Evolutionary conservation across 2,888 invertebrate genomes (phyloP), one percentile per base, ranked within the genome.

Genomic region (Papilio gigon): DNA sequence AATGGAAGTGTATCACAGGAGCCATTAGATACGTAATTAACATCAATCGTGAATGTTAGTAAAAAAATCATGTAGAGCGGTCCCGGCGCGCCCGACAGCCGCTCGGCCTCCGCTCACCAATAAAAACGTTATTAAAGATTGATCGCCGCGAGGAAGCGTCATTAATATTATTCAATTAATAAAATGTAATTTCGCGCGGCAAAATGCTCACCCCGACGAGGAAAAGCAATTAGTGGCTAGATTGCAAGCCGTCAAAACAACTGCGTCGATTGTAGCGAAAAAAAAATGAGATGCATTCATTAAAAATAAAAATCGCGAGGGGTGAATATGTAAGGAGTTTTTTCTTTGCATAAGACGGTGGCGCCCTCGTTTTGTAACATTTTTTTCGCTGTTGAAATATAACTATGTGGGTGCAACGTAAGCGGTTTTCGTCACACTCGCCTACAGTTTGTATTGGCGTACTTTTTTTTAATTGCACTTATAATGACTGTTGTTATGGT

Each of bases 151-250:
- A 86, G 85, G 84, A 88, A 88, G 90, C 88, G 88, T 91, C 92
- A 91, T 92, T 92, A 91, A 91, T 91, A 91, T 90, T 91, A 92
- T 92, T 92, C 90, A 92, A 92, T 92, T 92, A 92, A 92, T 92
- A 90, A 90, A 91, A 90, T 84, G 89, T 89, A 90, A 92, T 91
- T 90, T 89, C 79, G 85, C 89, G 82, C 87, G 82, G 87, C 84
- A 84, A 85, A 86, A 84, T 83, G 83, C 84, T 82, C 88, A 88
- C 90, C 90, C 90, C 86, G 85, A 85, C 81, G 86, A 89, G 89
- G 90, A 88, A 91, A 92, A 90, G 92, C 91, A 92, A 92, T 92
- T 92, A 92, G 92, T 90, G 91, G 91, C 90, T 91, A 90, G 91
- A 92, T 91, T 90, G 92, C 91, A 84, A 86, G 86, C 90, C 91